These are phyloP conservation scores for Rachycentron canadum DNA, from an alignment of 2,797 vertebrate species.

Conservation along the genomic window DNA sequence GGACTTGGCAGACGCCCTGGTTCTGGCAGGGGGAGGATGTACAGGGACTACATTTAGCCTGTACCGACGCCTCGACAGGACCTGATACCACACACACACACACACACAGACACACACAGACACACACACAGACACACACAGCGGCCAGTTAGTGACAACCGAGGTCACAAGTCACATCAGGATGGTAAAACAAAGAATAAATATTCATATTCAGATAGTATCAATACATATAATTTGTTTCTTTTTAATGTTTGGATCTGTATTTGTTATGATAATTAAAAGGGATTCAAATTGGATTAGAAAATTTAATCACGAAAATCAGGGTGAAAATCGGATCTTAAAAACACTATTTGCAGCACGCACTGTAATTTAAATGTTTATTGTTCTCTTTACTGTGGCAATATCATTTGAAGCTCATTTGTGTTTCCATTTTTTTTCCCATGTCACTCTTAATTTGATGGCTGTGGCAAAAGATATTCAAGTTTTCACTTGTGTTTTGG, in stretches of 20 bases:
- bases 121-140: constrained; percentile 22
- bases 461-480: no score
- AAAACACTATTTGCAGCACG: background rate
- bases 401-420: background rate
- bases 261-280: background rate
- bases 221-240: no score
- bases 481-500: constrained; percentile 2
- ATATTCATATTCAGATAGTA: background rate
- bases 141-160: background rate
- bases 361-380: background rate
- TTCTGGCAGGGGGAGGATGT: constrained; percentile 90
- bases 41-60: constrained; percentile 92
- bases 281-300: background rate
- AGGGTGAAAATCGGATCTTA: background rate
- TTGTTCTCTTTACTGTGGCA: background rate
- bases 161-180: background rate
- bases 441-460: background rate
- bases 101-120: constrained; percentile 37
- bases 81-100: constrained; percentile 57
- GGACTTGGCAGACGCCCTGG: constrained; percentile 86
- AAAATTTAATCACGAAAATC: background rate
- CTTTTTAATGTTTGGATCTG: background rate
- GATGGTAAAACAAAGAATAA: background rate
- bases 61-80: constrained; percentile 82
- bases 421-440: background rate